Evolutionary conservation across 2,797 vertebrate genomes (phyloP).

Genomic region (Galagoides demidoff): DNA sequence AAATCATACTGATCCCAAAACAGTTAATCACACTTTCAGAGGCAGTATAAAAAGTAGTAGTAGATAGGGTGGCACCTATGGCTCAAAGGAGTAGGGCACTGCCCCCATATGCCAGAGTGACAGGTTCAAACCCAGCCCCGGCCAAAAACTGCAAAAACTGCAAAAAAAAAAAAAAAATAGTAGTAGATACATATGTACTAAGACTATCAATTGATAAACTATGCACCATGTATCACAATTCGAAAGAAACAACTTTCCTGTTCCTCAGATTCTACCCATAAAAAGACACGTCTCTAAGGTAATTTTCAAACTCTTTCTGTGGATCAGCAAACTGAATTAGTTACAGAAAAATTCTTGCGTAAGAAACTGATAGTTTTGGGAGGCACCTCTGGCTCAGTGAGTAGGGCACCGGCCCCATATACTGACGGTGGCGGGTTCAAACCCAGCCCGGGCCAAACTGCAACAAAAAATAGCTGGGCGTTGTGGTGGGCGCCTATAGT

Average conservation of each 20-base stretch:
- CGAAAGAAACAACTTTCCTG: not conserved
- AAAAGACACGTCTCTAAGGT: conserved; percentile 23
- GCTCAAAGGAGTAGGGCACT: too few relatives aligned
- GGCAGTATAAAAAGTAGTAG: not conserved
- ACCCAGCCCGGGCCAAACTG: too few relatives aligned
- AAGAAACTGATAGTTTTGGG: conserved; percentile 6
- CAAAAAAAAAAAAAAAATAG: not conserved
- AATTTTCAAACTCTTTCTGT: conserved; percentile 18
- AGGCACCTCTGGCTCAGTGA: too few relatives aligned
- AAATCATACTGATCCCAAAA: not conserved
- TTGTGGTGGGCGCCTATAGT: too few relatives aligned
- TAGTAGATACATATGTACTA: not conserved
- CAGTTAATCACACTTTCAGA: not conserved
- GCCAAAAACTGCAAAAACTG: too few relatives aligned
- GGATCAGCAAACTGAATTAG: not conserved
- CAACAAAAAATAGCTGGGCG: too few relatives aligned
- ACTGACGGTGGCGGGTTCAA: too few relatives aligned
- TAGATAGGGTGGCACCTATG: not conserved
- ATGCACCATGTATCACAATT: not conserved
- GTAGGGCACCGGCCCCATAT: too few relatives aligned
- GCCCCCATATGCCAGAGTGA: too few relatives aligned
- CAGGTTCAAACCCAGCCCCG: too few relatives aligned
- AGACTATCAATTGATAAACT: not conserved
- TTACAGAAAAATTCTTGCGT: conserved; percentile 11
- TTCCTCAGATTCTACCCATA: not conserved